Percentiles rank a stretch among this genome's conserved stretches.
Conservation (phyloP, 2,113 vertebrate genomes). For the Lycaon pictus region DNA sequence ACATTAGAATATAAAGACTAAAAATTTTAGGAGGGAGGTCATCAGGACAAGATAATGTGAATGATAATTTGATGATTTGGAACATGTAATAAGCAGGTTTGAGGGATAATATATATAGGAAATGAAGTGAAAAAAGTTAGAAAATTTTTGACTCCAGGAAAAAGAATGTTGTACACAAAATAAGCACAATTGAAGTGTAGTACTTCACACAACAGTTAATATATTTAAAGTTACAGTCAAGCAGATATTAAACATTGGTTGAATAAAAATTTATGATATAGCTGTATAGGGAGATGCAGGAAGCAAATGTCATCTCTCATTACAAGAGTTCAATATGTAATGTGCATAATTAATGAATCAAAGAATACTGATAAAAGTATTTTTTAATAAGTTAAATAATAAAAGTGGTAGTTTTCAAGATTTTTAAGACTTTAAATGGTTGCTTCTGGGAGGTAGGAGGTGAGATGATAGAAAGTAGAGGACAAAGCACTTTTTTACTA, state of each 20-base stretch:
- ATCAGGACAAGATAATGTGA: not conserved
- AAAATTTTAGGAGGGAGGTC: not conserved
- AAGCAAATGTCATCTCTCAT: not conserved
- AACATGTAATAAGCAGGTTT: not conserved
- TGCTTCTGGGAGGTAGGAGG: not conserved
- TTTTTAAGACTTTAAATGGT: not conserved
- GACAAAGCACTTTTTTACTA: not conserved
- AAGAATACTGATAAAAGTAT: not conserved
- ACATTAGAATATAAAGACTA: not conserved
- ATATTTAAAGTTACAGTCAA: not conserved
- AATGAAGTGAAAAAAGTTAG: not conserved
- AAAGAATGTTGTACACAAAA: not conserved
- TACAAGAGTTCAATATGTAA: not conserved
- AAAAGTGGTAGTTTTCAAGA: not conserved
- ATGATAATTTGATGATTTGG: not conserved
- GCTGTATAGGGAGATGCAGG: not conserved
- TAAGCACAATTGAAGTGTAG: not conserved
- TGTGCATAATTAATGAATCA: not conserved
- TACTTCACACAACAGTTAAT: not conserved
- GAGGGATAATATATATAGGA: not conserved
- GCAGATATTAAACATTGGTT: not conserved
- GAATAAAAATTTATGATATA: not conserved
- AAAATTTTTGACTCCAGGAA: not conserved
- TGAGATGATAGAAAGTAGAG: not conserved
- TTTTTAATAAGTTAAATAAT: not conserved